Base-by-base conservation (phyloP, 2,113 vertebrate species). In the Syngnathus scovelli region DNA sequence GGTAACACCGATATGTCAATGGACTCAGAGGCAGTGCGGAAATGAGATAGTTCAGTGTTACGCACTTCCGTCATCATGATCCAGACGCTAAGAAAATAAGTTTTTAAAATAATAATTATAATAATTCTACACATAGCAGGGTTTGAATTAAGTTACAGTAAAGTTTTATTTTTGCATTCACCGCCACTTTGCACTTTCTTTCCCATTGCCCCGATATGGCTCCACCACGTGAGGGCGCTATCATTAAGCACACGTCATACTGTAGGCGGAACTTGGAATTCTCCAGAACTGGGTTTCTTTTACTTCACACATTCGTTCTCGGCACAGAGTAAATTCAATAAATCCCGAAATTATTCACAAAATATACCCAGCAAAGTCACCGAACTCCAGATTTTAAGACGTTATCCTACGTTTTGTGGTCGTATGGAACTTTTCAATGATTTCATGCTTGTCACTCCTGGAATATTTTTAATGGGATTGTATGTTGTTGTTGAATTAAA, bases 161-260 rank as follows among this genome's bases (percentile, higher is more conserved):
- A 10, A 21, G 19, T 52, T 19, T 21, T 4, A 7, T 52, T 52
- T 52, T 48, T 5, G 18, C n/a, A 21, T 52, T 10, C 19, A 3
- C 19, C 10, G n/a, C 8, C 7, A 52, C 49, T 33, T 33, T 33
- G 0, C 12, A 67, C 62, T 69, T 77, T 64, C 27, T 33, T 33
- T 43, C 36, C 8, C 23, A 46, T 33, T 23, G 4, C 1, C 11
- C 18, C 54, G n/a, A 64, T 70, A 36, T 8, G 16, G n/a, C 1
- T 16, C 8, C 1, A 23, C 85, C 89, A 86, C 83, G 70, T n/a
- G 85, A 62, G 83, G 85, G 77, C 79, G 76, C 77, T 58, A 36
- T 52, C 51, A 33, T 27, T 61, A 39, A 61, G 23, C 23, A 16
- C 13, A 33, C 13, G 13, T 16, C 54, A 21, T 33, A 16, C 13